Percentiles rank a stretch among this genome's conserved stretches.
These are phyloP conservation scores for Scopus umbretta DNA, from an alignment of 2,113 vertebrate genomes.

Conservation along the genomic window DNA sequence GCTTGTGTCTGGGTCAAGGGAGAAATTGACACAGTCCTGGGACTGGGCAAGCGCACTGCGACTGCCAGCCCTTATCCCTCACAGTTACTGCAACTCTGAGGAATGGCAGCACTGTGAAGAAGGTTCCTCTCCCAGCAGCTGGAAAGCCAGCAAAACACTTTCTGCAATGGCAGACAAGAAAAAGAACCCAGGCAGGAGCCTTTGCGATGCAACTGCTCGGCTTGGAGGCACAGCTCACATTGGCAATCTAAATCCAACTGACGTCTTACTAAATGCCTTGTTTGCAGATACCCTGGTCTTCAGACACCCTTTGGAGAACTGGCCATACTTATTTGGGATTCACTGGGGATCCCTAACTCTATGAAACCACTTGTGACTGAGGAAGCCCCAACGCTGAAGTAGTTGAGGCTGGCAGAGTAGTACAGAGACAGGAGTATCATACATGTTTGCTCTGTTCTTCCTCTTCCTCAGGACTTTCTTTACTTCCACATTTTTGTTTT, in stretches of 20 bases:
- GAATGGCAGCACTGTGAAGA: neutral
- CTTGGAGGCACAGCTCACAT: neutral
- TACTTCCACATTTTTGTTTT: neutral
- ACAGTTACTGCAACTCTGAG: rapidly evolving
- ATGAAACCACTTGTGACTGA: neutral
- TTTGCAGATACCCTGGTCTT: neutral
- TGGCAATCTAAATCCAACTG: neutral
- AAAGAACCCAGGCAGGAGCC: neutral
- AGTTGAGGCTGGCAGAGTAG: neutral
- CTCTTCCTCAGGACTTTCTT: neutral
- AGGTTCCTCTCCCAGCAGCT: neutral
- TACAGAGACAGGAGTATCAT: neutral
- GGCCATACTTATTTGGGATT: neutral
- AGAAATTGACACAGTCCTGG: rapidly evolving
- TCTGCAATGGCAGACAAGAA: neutral
- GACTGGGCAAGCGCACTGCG: rapidly evolving
- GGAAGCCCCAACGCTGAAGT: neutral
- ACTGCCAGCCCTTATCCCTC: neutral
- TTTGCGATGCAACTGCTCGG: no score
- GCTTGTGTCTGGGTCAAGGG: no score
- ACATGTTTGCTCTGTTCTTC: neutral
- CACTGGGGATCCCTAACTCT: neutral
- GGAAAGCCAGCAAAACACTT: neutral
- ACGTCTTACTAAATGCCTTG: neutral
- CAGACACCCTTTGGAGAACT: neutral